A percentile compares a stretch with the other conserved stretches of the same genome.
Evolutionary conservation across 2,113 vertebrate species (phyloP).

Genomic region (Danionella cerebrum): DNA sequence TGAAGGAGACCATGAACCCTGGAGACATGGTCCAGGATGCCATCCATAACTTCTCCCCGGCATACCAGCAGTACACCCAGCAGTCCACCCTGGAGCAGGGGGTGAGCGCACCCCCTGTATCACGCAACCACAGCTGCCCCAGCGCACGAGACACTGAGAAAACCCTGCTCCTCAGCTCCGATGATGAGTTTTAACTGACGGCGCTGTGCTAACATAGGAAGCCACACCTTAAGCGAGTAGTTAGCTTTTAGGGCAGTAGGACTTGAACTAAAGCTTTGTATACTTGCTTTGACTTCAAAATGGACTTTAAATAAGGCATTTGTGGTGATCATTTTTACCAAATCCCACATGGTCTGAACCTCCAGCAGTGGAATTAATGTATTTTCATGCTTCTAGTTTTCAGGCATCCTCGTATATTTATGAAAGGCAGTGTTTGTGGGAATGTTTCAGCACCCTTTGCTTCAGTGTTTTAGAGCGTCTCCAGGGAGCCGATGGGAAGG

Average conservation of each 20-base stretch:
- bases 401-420: not conserved
- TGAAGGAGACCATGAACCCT: conserved; percentile 96
- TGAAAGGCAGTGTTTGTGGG: not conserved
- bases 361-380: not conserved
- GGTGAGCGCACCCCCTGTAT: conserved; percentile 51
- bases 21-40: conserved; percentile 96
- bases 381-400: conserved; percentile 16
- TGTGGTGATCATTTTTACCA: not conserved
- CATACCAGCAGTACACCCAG: conserved; percentile 98
- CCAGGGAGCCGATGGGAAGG: no score
- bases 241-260: not conserved
- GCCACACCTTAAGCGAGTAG: conserved; percentile 20
- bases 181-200: conserved; percentile 85
- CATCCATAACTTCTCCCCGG: conserved; percentile 96
- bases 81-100: conserved; percentile 88
- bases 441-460: not conserved
- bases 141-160: conserved; percentile 80
- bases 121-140: conserved; percentile 63
- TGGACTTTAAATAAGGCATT: not conserved
- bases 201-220: conserved; percentile 20
- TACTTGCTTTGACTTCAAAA: not conserved
- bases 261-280: conserved; percentile 11
- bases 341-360: not conserved
- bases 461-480: conserved; percentile 10
- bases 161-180: conserved; percentile 90